Percentiles rank a stretch among this genome's conserved stretches.
Evolutionary conservation across 2,113 vertebrate species (phyloP).

Genomic region (human): GRCh38 chr4:52978501-52979000

Average conservation of each 20-base stretch:
- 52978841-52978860: not conserved
- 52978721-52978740: not conserved
- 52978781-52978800: not conserved
- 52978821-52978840: not conserved
- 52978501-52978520: not conserved
- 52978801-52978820: not conserved
- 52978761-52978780: not conserved
- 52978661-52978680: not conserved
- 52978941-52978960: too few relatives aligned
- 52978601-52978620: not conserved
- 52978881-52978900: not conserved
- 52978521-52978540: not conserved
- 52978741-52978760: not conserved
- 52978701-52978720: not conserved
- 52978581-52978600: not conserved
- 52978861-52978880: not conserved
- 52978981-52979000: too few relatives aligned
- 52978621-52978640: not conserved
- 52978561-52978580: not conserved
- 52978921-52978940: not conserved
- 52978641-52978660: not conserved
- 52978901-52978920: not conserved
- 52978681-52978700: not conserved
- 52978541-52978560: not conserved
- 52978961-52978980: too few relatives aligned